A percentile compares a stretch with the other conserved stretches of the same genome.
phyloP scores from a whole-genome alignment of 2,113 vertebrate species.

The Hiodon alosoides region DNA sequence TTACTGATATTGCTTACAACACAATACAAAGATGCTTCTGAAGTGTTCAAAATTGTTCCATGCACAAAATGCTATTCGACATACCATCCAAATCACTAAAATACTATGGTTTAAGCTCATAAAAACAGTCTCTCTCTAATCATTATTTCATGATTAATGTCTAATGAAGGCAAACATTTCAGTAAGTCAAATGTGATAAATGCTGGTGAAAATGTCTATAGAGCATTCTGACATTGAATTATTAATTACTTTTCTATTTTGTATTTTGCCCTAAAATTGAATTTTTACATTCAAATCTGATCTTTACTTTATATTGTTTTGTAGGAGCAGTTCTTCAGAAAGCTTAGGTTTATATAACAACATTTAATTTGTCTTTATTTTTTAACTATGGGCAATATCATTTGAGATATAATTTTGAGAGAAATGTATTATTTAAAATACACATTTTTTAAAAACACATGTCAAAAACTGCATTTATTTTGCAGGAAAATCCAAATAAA shows the following conservation, averaged over 20 bases:
- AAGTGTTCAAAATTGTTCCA: slow-evolving; percentile 24
- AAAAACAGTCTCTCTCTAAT: slow-evolving; percentile 17
- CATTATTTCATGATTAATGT: slow-evolving; percentile 19
- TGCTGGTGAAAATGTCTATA: slow-evolving; percentile 19
- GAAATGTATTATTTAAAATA: slow-evolving; percentile 12
- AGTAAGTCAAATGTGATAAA: slow-evolving; percentile 3
- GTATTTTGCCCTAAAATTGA: slow-evolving; percentile 1
- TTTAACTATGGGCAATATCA: not conserved
- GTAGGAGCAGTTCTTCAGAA: not conserved
- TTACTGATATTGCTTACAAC: slow-evolving; percentile 20
- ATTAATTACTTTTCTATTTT: not conserved
- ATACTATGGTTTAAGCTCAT: slow-evolving; percentile 11
- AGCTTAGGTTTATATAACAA: not conserved
- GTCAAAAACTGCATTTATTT: slow-evolving; percentile 5
- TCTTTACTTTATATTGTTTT: not conserved
- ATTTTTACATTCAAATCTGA: not conserved
- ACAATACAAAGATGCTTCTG: slow-evolving; percentile 24
- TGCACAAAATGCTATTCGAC: slow-evolving; percentile 21
- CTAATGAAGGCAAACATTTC: slow-evolving; percentile 20
- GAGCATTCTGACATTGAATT: not conserved
- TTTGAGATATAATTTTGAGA: not conserved
- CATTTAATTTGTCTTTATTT: not conserved
- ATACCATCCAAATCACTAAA: slow-evolving; percentile 24
- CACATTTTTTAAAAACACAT: not conserved
- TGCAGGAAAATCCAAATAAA: not conserved